Base-by-base conservation (phyloP, 2,797 vertebrate genomes). In the Danio jaintianensis region DNA sequence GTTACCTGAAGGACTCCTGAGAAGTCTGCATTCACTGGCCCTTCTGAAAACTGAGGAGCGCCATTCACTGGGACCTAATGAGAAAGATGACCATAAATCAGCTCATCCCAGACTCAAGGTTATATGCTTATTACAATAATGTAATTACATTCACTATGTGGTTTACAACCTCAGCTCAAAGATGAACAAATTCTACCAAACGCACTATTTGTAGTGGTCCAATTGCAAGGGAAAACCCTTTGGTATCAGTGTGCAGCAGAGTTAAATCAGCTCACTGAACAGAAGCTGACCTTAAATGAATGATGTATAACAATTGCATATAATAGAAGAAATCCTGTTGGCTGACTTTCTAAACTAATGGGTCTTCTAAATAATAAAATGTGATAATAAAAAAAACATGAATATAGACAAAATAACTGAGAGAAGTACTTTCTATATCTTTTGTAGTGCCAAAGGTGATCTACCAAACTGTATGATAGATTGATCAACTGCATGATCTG, bases 1-100 rank as follows among this genome's bases (percentile, higher is more conserved):
- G 85, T 86, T 95, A 97, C 96, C 96, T 97, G 96, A 88, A 96
- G 95, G 87, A 96, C 94, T 87, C 94, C 93, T 0, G 96, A 95
- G 92, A 97, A 97, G 89, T 97, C 96, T 53, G 96, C 94, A 79
- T 94, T 95, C 84, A 96, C 93, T 74, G 96, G 94, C 86, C 93
- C 94, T 90, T 97, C 96, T 52, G 95, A 93, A 90, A 97, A 97
- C 91, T 97, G 96, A 45, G 95, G 95, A 56, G 95, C 91, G 88
- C 93, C 95, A 89, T 96, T 96, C 86, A 95, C 87, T 0, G 95
- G 93, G 86, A 96, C 93, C 96, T 97, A 86, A 68, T 79, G 84
- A 90, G 29, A 89, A 45, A 63, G 82, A 85, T 0, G 87, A 58
- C 36, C 68, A 61, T 77, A 43, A 79, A 72, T 86, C 11, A 78